These are phyloP conservation scores for Tragelaphus oryx DNA, from an alignment of 2,797 vertebrate genomes.

Conservation along the genomic window DNA sequence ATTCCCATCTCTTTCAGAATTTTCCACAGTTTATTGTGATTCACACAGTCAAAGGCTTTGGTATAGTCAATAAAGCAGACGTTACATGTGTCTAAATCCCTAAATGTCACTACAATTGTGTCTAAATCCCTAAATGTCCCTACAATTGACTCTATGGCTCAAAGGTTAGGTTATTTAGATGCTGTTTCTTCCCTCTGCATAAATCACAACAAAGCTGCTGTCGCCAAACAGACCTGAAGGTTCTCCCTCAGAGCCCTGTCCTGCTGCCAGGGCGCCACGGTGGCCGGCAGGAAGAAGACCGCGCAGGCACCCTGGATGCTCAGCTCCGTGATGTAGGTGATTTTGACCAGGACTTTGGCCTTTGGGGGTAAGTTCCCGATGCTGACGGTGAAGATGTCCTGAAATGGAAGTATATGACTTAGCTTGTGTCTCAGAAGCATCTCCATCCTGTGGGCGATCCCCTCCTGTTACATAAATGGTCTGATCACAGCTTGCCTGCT, in stretches of 20 bases:
- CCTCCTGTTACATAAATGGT: neutral
- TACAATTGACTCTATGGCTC: neutral
- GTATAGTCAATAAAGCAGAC: too few species aligned
- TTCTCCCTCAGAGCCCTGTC: conserved; percentile 87
- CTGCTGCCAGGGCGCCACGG: conserved; percentile 89
- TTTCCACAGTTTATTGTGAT: too few species aligned
- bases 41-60: too few species aligned
- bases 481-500: neutral
- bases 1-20: too few species aligned
- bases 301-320: conserved; percentile 74
- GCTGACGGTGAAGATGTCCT: conserved; percentile 92
- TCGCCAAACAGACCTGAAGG: conserved; percentile 81
- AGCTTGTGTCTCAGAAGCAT: neutral
- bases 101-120: neutral
- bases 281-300: conserved; percentile 86
- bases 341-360: conserved; percentile 89
- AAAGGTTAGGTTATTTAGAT: neutral
- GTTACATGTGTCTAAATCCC: neutral
- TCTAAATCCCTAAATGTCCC: neutral
- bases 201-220: neutral
- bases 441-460: neutral
- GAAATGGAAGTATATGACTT: conserved; percentile 45
- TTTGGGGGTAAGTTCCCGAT: conserved; percentile 89
- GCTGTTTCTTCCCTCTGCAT: neutral
- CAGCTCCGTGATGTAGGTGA: conserved; percentile 90